These are phyloP conservation scores for Clitarchus hookeri DNA, from an alignment of 2,888 invertebrate genomes.

Conservation along the genomic window DNA sequence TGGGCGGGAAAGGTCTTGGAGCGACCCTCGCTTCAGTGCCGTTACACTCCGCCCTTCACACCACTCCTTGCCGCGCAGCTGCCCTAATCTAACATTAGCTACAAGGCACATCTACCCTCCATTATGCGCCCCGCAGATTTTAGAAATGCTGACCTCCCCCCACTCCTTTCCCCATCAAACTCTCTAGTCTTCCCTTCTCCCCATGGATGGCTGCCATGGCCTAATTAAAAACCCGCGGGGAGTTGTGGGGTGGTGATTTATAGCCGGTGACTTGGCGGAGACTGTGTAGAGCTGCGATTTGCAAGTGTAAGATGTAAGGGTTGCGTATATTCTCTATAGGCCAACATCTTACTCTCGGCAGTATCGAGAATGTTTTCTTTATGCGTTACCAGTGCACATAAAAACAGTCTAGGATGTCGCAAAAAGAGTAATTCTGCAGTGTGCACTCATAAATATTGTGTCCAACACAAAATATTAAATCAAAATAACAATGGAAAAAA, in stretches of 20 bases:
- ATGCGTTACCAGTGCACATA: too few relatives aligned
- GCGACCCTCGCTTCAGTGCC: not conserved
- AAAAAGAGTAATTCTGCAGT: too few relatives aligned
- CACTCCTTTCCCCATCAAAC: not conserved
- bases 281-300: too few relatives aligned
- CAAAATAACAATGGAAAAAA: too few relatives aligned
- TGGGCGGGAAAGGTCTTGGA: not conserved
- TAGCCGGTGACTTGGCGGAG: not conserved
- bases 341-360: too few relatives aligned
- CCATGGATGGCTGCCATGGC: not conserved
- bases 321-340: too few relatives aligned
- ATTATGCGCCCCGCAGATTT: not conserved
- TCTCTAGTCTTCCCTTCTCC: not conserved
- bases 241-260: too few relatives aligned
- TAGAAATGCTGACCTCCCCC: slow-evolving; percentile 16
- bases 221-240: not conserved
- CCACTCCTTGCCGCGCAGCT: not conserved
- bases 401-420: too few relatives aligned
- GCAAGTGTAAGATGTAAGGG: too few relatives aligned
- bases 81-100: slow-evolving; percentile 1
- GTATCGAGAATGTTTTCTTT: too few relatives aligned
- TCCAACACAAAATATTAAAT: too few relatives aligned
- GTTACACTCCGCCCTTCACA: not conserved
- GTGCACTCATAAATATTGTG: too few relatives aligned
- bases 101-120: not conserved